A percentile compares a stretch with the other conserved stretches of the same genome.
Evolutionary conservation across 2,113 vertebrate genomes (phyloP).

Genomic region (Gobio gobio): DNA sequence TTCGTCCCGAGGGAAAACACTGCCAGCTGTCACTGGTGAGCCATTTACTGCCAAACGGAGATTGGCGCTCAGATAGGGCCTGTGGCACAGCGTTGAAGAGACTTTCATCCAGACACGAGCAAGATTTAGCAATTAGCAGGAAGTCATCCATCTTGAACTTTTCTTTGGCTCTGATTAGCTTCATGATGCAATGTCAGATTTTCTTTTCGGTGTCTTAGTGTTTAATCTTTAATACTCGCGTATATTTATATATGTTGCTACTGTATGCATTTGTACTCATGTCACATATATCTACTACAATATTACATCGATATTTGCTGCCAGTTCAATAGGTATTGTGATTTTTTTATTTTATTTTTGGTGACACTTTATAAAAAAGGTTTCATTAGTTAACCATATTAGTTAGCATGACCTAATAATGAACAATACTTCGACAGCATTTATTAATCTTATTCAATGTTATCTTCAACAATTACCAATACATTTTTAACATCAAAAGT

Average conservation of each 20-base stretch:
- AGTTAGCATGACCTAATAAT: too few relatives aligned
- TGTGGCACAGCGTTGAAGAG: neutral
- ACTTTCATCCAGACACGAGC: slow-evolving; percentile 54
- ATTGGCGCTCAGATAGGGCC: slow-evolving; percentile 60
- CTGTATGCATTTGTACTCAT: neutral
- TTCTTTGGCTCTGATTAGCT: neutral
- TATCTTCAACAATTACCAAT: too few relatives aligned
- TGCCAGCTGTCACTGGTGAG: slow-evolving; percentile 88
- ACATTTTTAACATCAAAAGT: too few relatives aligned
- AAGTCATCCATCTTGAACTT: slow-evolving; percentile 16
- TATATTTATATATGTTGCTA: neutral
- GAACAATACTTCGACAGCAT: too few relatives aligned
- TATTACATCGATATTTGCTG: neutral
- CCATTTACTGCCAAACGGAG: slow-evolving; percentile 76
- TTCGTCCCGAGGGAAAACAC: slow-evolving; percentile 87
- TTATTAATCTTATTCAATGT: too few relatives aligned
- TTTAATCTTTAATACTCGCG: neutral
- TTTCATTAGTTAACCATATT: too few relatives aligned
- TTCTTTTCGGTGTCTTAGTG: neutral
- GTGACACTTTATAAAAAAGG: too few relatives aligned
- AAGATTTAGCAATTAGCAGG: slow-evolving; percentile 73
- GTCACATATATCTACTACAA: neutral
- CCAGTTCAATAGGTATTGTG: neutral
- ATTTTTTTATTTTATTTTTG: too few relatives aligned
- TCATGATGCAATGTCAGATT: neutral